Evolutionary conservation across 2,113 vertebrate species (phyloP).

Genomic region (Poecile atricapillus): DNA sequence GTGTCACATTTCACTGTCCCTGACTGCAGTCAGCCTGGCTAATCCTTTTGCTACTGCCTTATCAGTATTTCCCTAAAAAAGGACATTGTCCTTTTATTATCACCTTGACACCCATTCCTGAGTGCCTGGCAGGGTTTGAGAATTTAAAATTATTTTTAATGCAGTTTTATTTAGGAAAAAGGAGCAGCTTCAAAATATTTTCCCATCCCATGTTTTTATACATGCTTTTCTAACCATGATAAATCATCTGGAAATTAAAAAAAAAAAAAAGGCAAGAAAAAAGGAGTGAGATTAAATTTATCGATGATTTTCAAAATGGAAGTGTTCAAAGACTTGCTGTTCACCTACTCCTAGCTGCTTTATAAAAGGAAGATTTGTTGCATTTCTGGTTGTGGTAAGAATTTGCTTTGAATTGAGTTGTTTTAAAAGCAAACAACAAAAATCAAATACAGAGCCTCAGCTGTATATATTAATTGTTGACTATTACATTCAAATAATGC

Average conservation of each 20-base stretch:
- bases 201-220: neutral
- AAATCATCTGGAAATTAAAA: neutral
- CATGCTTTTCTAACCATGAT: neutral
- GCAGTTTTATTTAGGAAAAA: neutral
- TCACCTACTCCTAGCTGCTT: neutral
- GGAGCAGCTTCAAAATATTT: neutral
- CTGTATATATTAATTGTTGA: neutral
- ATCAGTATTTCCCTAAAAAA: conserved; percentile 2
- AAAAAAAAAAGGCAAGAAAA: neutral
- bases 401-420: neutral
- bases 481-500: neutral
- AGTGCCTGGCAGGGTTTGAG: rapidly evolving
- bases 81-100: neutral
- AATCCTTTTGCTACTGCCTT: conserved; percentile 65
- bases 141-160: neutral
- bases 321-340: neutral
- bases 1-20: conserved; percentile 52
- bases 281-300: neutral
- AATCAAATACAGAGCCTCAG: neutral
- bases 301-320: neutral
- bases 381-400: neutral
- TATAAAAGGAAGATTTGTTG: neutral
- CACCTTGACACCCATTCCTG: neutral
- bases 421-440: neutral
- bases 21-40: conserved; percentile 54